Conservation (phyloP, 2,888 invertebrate species). For the Cosmia pyralina region DNA sequence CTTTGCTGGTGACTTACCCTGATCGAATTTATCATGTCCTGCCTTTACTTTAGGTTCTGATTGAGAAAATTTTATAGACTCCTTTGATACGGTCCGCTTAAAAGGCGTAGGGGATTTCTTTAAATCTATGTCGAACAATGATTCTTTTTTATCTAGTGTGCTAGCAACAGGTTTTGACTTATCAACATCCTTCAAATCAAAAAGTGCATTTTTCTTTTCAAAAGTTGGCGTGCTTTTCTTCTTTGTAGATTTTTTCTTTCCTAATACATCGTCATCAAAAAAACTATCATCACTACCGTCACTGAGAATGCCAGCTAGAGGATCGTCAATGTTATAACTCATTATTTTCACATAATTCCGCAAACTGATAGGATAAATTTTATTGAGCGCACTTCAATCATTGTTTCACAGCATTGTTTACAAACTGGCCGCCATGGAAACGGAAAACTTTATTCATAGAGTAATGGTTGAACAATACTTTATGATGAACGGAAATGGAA, state of each 20-base stretch:
- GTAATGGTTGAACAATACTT: neutral
- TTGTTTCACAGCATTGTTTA: conserved; percentile 77
- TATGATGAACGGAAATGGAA: neutral
- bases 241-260: conserved; percentile 83
- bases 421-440: conserved; percentile 81
- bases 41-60: conserved; percentile 69
- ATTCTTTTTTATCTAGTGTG: conserved; percentile 70
- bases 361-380: conserved; percentile 38
- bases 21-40: conserved; percentile 63
- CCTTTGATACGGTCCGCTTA: conserved; percentile 76
- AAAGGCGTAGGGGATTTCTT: conserved; percentile 75
- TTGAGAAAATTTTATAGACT: conserved; percentile 74
- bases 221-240: conserved; percentile 76
- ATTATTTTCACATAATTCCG: conserved; percentile 69
- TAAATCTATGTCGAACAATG: conserved; percentile 70
- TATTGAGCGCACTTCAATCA: conserved; percentile 23
- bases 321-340: conserved; percentile 91
- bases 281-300: conserved; percentile 93
- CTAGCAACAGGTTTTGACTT: conserved; percentile 66
- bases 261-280: conserved; percentile 91
- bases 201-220: conserved; percentile 83
- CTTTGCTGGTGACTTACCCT: conserved; percentile 78
- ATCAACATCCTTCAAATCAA: conserved; percentile 78
- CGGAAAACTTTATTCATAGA: conserved; percentile 64
- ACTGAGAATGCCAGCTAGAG: conserved; percentile 91